Percentiles rank a stretch among this genome's conserved stretches.
Conservation (phyloP, 1,140 invertebrate species). For the Cydia amplana region DNA sequence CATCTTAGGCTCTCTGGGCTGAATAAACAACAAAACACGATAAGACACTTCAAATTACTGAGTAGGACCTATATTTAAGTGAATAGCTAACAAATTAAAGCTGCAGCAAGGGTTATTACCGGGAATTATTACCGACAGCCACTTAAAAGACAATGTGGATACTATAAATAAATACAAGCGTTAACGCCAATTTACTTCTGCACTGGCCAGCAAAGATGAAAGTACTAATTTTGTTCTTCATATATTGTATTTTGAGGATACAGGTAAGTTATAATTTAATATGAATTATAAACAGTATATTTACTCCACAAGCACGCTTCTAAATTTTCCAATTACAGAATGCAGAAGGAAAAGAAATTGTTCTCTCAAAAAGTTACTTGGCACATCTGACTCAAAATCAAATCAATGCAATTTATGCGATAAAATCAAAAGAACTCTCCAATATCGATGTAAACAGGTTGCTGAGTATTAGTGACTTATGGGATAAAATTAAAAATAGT, state of each 20-base stretch:
- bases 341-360: not conserved
- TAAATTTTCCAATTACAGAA: not conserved
- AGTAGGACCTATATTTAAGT: not conserved
- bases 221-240: not conserved
- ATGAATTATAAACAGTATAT: not conserved
- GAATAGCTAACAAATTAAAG: not conserved
- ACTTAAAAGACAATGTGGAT: not conserved
- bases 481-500: slow-evolving; percentile 47
- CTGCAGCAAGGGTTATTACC: not conserved
- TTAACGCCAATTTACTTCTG: not conserved
- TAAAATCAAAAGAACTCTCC: slow-evolving; percentile 18
- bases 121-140: not conserved
- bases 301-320: not conserved
- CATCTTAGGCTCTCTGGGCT: not conserved
- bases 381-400: not conserved
- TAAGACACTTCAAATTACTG: not conserved
- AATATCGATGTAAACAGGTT: slow-evolving; percentile 25
- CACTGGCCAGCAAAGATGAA: slow-evolving; percentile 11
- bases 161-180: not conserved
- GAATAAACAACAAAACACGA: not conserved
- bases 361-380: not conserved
- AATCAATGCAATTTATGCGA: slow-evolving; percentile 4
- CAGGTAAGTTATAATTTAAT: not conserved
- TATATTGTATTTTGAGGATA: not conserved
- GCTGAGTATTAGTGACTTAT: slow-evolving; percentile 40